Evolutionary conservation across 2,888 invertebrate genomes (phyloP), one percentile per base, ranked within the genome.

Genomic region (Parelbella ahira): DNA sequence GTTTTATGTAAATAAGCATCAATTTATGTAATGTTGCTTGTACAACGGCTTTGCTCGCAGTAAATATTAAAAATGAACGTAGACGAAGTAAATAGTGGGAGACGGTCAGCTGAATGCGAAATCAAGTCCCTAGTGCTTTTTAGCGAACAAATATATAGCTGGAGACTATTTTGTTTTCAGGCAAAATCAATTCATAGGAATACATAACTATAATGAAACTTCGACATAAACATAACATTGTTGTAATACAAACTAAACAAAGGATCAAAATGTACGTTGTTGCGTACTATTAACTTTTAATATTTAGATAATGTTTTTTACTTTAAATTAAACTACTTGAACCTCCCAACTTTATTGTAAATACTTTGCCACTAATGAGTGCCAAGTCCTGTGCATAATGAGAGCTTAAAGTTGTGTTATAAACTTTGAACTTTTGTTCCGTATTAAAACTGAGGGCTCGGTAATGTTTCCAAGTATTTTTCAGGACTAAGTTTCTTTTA

Each of bases 331-430:
- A 61, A 56, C 60, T 52, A 52, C 48, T 55, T 50, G 29, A 52
- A 57, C 48, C 56, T 55, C 50, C 44, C 15, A 50, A 54, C 63
- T 63, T 59, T 62, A 63, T 66, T 63, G 58, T 62, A 60, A 63
- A 63, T 63, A 61, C 55, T 56, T 60, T 51, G 47, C 51, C 53
- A 53, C 63, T 65, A 68, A 66, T 63, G 63, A 68, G 62, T 54
- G 50, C 50, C 50, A 63, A 61, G 56, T 56, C 58, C 38, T 46
- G 50, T 51, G 55, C 50, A 59, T 58, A 64, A 61, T 58, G 56
- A 55, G 56, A 58, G 51, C 37, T 41, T 41, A 41, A 44, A 54
- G 50, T 54, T 51, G 51, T 53, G 47, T 50, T 46, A 47, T 49
- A 36, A 52, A 56, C 44, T 57, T 56, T 52, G 44, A 47, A 50